A percentile compares a stretch with the other conserved stretches of the same genome.
Evolutionary conservation across 2,797 vertebrate genomes (phyloP).

Genomic region (Pangasius djambal): DNA sequence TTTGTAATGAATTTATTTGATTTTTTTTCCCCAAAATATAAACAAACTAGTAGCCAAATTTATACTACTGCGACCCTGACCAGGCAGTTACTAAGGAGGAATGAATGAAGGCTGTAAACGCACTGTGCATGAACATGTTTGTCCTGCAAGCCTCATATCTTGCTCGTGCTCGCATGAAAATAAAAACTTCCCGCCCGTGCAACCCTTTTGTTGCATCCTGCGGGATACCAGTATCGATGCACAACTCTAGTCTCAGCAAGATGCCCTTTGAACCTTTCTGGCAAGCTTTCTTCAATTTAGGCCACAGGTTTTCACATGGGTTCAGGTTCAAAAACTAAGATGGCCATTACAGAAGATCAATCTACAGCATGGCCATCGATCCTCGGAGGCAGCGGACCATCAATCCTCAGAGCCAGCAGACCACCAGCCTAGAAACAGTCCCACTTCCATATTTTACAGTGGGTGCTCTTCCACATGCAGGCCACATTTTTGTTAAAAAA

Average conservation of each 20-base stretch:
- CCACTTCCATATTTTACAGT: background rate
- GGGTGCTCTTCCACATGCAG: background rate
- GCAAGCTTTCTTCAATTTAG: background rate
- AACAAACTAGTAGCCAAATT: background rate
- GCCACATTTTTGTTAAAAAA: background rate
- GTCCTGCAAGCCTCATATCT: slow-evolving; percentile 15
- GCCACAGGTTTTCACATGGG: background rate
- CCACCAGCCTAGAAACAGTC: background rate
- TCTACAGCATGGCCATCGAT: background rate
- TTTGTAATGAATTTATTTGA: background rate
- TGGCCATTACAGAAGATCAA: background rate
- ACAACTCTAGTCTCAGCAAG: slow-evolving; percentile 31
- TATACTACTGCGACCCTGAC: background rate
- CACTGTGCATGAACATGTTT: slow-evolving; percentile 15
- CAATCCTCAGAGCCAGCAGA: background rate
- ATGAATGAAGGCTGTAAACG: slow-evolving; percentile 22
- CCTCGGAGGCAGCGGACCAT: background rate
- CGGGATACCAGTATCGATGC: slow-evolving; percentile 22
- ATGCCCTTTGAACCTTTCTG: background rate
- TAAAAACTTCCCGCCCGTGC: background rate
- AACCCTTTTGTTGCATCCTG: slow-evolving; percentile 24
- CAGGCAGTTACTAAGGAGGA: slow-evolving; percentile 7
- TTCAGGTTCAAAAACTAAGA: background rate
- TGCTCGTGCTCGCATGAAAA: slow-evolving; percentile 21
- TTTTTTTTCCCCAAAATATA: background rate